Percentiles rank a stretch among this genome's conserved stretches.
These are phyloP conservation scores for Oryzaephilus surinamensis DNA, from an alignment of 1,140 invertebrate genomes.

Conservation along the genomic window DNA sequence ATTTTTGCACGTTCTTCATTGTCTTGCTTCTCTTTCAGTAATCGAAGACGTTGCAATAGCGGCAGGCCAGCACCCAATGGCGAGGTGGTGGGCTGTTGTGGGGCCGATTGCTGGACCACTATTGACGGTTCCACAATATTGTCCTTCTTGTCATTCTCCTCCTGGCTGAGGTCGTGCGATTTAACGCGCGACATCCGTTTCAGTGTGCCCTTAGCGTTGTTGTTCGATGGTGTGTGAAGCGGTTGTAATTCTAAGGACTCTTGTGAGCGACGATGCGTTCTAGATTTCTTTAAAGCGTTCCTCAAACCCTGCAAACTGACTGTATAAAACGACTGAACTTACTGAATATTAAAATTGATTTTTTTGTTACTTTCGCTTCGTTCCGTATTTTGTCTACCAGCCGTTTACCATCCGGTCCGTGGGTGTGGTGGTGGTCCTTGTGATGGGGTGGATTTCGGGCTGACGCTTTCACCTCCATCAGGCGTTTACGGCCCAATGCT, in stretches of 20 bases:
- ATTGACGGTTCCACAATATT: conserved; percentile 1
- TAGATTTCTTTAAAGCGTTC: conserved; percentile 44
- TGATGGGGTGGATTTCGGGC: conserved; percentile 35
- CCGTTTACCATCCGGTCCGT: conserved; percentile 38
- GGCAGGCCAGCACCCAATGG: conserved; percentile 75
- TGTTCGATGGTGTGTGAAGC: conserved; percentile 36
- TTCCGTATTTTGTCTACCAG: conserved; percentile 71
- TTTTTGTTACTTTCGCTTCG: conserved; percentile 63
- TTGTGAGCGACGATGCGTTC: conserved; percentile 42
- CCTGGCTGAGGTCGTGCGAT: conserved; percentile 32
- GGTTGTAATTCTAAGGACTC: conserved; percentile 59
- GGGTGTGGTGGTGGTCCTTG: conserved; percentile 8
- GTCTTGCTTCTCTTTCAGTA: conserved; percentile 78
- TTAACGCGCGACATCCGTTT: conserved; percentile 55
- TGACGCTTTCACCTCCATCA: conserved; percentile 65
- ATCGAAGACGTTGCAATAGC: conserved; percentile 56
- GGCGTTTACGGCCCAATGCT: conserved; percentile 69
- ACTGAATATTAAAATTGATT: no score
- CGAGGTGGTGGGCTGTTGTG: conserved; percentile 45
- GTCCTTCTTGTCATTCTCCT: conserved; percentile 20
- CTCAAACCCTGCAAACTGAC: no score
- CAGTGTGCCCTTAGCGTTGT: conserved; percentile 42
- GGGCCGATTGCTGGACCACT: no score
- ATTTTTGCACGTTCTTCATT: conserved; percentile 37
- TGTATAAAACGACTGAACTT: no score